Evolutionary conservation across 2,888 invertebrate genomes (phyloP).

Genomic region (Rhagonycha lutea): DNA sequence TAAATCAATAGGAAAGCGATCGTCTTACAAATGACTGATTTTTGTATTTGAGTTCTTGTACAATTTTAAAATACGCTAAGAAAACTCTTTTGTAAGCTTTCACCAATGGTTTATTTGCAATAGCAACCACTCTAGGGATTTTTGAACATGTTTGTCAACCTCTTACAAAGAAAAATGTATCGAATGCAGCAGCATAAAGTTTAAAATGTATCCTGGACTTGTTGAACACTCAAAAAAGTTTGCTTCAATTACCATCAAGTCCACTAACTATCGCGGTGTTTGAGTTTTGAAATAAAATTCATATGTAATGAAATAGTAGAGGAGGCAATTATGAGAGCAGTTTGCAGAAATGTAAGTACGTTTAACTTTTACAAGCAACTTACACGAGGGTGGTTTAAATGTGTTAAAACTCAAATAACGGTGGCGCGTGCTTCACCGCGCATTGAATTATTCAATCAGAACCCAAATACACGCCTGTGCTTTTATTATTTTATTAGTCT

Average conservation of each 20-base stretch:
- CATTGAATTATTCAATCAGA: constrained; percentile 45
- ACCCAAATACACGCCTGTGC: constrained; percentile 39
- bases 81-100: background rate
- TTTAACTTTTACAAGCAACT: constrained; percentile 34
- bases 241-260: background rate
- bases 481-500: constrained; percentile 48
- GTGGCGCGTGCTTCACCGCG: constrained; percentile 41
- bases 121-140: background rate
- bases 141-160: background rate
- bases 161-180: background rate
- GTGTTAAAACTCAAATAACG: constrained; percentile 45
- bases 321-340: constrained; percentile 28
- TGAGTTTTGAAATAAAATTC: constrained; percentile 24
- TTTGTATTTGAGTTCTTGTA: background rate
- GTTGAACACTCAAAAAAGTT: background rate
- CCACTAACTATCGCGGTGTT: background rate
- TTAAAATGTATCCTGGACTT: background rate
- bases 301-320: constrained; percentile 23
- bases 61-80: background rate
- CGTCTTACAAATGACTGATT: background rate
- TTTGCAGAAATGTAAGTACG: constrained; percentile 33
- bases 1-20: background rate
- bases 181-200: background rate
- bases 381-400: constrained; percentile 36
- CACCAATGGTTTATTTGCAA: background rate